Percentiles rank a stretch among this genome's conserved stretches.
Evolutionary conservation across 2,888 invertebrate genomes (phyloP).

Genomic region (Peribatodes rhomboidaria): DNA sequence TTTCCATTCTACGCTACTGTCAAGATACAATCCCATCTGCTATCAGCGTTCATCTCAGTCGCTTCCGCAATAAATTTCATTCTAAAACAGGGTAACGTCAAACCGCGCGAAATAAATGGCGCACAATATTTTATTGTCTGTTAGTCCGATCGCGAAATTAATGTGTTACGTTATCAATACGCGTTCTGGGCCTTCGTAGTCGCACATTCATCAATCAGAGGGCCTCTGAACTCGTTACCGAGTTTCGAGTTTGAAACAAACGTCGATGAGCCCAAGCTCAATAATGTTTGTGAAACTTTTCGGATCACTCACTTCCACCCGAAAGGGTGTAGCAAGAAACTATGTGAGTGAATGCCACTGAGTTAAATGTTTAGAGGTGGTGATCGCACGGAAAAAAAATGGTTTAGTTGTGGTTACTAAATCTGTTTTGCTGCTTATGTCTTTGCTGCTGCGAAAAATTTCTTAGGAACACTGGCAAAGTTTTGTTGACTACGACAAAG

Average conservation of each 20-base stretch:
- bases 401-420: too few relatives aligned
- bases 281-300: constrained; percentile 80
- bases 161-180: constrained; percentile 74
- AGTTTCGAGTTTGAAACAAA: constrained; percentile 71
- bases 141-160: constrained; percentile 63
- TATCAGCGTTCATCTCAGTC: constrained; percentile 34
- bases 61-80: constrained; percentile 43
- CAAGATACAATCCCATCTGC: background rate
- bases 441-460: too few relatives aligned
- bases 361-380: background rate
- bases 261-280: constrained; percentile 68
- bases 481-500: too few relatives aligned
- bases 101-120: constrained; percentile 52
- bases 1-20: background rate
- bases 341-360: constrained; percentile 43
- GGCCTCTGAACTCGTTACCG: constrained; percentile 81
- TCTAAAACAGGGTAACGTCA: constrained; percentile 51
- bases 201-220: constrained; percentile 80
- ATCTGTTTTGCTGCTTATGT: too few relatives aligned
- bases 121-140: constrained; percentile 60
- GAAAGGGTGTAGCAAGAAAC: constrained; percentile 59
- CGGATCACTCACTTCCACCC: constrained; percentile 82
- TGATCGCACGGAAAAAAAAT: too few relatives aligned
- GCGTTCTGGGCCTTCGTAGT: constrained; percentile 60
- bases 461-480: too few relatives aligned